Percentiles rank a stretch among this genome's conserved stretches.
These are phyloP conservation scores for Catocala sponsa DNA, from an alignment of 2,888 invertebrate genomes.

Conservation along the genomic window DNA sequence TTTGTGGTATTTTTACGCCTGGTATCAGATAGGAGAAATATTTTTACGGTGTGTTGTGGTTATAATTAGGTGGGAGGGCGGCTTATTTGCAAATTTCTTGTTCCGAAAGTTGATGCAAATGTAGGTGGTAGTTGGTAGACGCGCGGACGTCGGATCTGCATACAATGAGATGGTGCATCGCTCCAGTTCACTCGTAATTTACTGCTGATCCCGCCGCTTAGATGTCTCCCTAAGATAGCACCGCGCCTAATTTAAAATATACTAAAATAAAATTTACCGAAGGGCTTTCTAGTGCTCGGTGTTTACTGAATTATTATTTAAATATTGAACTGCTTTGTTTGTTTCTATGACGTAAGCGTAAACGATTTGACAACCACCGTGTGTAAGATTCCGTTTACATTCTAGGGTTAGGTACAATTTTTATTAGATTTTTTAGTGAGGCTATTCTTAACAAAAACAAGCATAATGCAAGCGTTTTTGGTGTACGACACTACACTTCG, in stretches of 20 bases:
- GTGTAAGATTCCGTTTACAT: no score
- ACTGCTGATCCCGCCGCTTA: conserved; percentile 74
- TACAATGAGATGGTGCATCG: conserved; percentile 78
- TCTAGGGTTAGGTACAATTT: no score
- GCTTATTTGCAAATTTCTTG: conserved; percentile 74
- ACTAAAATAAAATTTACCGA: conserved; percentile 39
- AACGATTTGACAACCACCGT: no score
- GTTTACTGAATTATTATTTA: no score
- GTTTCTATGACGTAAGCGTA: no score
- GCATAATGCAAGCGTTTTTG: no score
- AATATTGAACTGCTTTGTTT: no score
- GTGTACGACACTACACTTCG: no score
- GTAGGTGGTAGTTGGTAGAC: conserved; percentile 63
- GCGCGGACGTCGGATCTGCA: conserved; percentile 74
- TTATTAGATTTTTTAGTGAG: no score
- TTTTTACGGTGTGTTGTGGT: conserved; percentile 41
- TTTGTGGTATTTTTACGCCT: conserved; percentile 38
- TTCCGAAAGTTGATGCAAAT: conserved; percentile 82
- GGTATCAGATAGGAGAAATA: conserved; percentile 34
- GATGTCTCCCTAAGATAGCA: conserved; percentile 82
- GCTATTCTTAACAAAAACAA: no score
- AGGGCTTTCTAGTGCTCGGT: not conserved
- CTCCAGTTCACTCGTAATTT: conserved; percentile 81
- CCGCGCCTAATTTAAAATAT: conserved; percentile 75
- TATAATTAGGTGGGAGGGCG: conserved; percentile 62